Conservation (phyloP, 2,888 invertebrate genomes). For the Drosophila pullipes region DNA sequence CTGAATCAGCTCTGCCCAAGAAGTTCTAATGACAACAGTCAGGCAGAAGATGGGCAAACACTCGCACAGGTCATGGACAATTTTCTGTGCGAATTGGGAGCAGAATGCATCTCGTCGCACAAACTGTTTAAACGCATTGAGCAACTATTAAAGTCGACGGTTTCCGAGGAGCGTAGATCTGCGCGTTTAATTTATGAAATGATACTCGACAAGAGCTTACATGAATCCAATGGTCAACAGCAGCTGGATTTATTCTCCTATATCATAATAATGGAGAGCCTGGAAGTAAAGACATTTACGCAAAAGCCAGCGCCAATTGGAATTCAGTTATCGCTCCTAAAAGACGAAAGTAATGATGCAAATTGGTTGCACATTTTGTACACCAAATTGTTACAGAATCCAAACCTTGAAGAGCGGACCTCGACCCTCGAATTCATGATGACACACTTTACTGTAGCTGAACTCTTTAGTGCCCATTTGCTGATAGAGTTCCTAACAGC, state of each 20-base stretch:
- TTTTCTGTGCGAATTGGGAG: slow-evolving; percentile 3
- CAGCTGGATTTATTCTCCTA: slow-evolving; percentile 7
- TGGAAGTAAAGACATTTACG: not conserved
- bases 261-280: slow-evolving; percentile 22
- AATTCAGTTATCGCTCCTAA: slow-evolving; percentile 7
- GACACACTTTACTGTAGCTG: slow-evolving; percentile 10
- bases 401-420: not conserved
- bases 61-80: not conserved
- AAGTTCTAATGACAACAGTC: not conserved
- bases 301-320: not conserved
- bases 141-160: not conserved
- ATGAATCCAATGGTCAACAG: not conserved
- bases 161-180: not conserved
- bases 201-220: slow-evolving; percentile 2
- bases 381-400: not conserved
- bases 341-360: not conserved
- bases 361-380: slow-evolving; percentile 8
- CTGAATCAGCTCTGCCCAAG: slow-evolving; percentile 1
- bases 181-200: slow-evolving; percentile 8
- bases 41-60: not conserved
- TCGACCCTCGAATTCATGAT: slow-evolving; percentile 5
- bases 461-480: slow-evolving; percentile 8
- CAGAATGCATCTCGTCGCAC: not conserved
- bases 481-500: slow-evolving; percentile 16
- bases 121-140: slow-evolving; percentile 6